A percentile compares a stretch with the other conserved stretches of the same genome.
Evolutionary conservation across 2,113 vertebrate species (phyloP).

Genomic region (Apteryx owenii): DNA sequence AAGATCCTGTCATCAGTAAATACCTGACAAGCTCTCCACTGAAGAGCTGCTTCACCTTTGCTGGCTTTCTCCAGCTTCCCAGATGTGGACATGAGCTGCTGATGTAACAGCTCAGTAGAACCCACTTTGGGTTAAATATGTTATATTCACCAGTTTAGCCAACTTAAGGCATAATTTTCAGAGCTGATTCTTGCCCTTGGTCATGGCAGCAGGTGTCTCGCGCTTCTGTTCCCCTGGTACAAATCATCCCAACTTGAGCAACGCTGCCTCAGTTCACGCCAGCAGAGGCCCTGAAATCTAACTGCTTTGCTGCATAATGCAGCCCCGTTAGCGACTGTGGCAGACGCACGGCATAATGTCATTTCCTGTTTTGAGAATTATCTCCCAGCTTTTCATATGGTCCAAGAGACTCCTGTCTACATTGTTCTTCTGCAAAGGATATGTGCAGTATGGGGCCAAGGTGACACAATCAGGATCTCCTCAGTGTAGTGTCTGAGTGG

Average conservation of each 20-base stretch:
- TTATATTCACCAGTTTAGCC: background rate
- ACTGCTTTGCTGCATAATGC: background rate
- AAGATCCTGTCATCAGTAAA: background rate
- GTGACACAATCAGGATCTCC: constrained; percentile 58
- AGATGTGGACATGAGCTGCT: background rate
- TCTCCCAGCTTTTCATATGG: background rate
- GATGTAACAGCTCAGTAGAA: background rate
- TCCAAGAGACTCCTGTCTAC: constrained; percentile 7
- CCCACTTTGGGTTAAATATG: background rate
- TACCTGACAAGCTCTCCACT: background rate
- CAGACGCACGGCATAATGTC: background rate
- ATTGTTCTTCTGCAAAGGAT: constrained; percentile 56
- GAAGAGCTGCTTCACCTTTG: background rate
- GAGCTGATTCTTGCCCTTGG: background rate
- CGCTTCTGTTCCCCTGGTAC: background rate
- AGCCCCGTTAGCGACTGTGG: background rate
- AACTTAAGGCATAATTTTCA: background rate
- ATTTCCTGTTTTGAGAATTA: constrained; percentile 28
- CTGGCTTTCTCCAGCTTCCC: background rate
- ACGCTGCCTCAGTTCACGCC: background rate
- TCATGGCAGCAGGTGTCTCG: background rate
- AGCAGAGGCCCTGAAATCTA: background rate
- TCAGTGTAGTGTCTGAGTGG: constrained; percentile 28
- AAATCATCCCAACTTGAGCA: accelerated
- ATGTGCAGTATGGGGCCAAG: constrained; percentile 18